These are phyloP conservation scores for Melanargia galathea DNA, from an alignment of 2,888 invertebrate species.

Conservation along the genomic window DNA sequence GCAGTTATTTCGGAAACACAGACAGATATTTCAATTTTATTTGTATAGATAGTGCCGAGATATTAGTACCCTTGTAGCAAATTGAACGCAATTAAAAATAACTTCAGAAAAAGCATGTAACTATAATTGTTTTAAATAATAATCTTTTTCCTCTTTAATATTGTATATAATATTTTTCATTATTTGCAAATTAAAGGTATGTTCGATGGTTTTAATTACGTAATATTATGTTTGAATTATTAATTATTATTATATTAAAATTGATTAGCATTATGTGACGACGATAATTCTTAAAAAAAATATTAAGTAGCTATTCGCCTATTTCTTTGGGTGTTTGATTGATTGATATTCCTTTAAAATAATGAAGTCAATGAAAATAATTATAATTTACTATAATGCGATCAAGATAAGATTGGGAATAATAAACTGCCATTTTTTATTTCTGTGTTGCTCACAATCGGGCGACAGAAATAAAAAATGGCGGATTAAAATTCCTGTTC, in stretches of 20 bases:
- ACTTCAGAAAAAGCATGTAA: constrained; percentile 14
- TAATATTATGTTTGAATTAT: not conserved
- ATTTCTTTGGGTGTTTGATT: not conserved
- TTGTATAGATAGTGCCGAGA: too few relatives aligned
- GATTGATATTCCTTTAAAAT: too few relatives aligned
- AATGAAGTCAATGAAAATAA: too few relatives aligned
- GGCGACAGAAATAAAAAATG: too few relatives aligned
- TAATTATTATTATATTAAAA: not conserved
- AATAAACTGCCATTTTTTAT: too few relatives aligned
- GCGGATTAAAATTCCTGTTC: too few relatives aligned
- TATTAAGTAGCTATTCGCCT: not conserved
- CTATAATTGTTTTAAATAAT: not conserved
- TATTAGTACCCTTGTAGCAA: too few relatives aligned
- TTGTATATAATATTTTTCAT: constrained; percentile 13
- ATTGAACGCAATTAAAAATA: not conserved
- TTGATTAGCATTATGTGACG: not conserved
- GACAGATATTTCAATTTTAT: too few relatives aligned
- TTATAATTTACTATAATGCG: too few relatives aligned
- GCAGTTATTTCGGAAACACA: too few relatives aligned
- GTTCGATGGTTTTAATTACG: not conserved
- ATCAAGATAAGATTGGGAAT: too few relatives aligned
- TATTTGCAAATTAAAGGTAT: not conserved
- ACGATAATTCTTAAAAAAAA: not conserved
- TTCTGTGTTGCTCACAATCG: too few relatives aligned
- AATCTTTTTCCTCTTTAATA: not conserved